A percentile compares a stretch with the other conserved stretches of the same genome.
These are phyloP conservation scores for Acleris emargana DNA, from an alignment of 2,888 invertebrate species.

Conservation along the genomic window DNA sequence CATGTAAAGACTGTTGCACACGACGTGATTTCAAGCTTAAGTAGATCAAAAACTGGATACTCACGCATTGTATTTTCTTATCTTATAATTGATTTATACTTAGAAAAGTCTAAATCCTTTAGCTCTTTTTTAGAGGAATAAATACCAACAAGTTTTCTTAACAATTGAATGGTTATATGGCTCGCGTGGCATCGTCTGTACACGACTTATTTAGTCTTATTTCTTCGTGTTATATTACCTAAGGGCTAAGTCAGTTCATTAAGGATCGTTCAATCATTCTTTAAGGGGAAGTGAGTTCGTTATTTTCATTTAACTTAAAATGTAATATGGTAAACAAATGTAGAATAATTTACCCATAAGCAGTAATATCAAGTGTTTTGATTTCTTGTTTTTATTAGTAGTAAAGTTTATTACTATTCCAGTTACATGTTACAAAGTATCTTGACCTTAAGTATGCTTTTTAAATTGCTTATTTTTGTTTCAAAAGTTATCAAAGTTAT, in stretches of 20 bases:
- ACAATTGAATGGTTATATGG: constrained; percentile 50
- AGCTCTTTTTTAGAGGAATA: constrained; percentile 45
- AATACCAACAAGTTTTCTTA: constrained; percentile 40
- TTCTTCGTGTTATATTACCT: constrained; percentile 62
- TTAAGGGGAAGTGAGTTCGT: constrained; percentile 54
- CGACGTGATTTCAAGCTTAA: background rate
- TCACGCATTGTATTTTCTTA: background rate
- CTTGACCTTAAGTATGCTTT: constrained; percentile 25
- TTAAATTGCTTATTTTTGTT: constrained; percentile 27
- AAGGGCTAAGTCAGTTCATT: constrained; percentile 71
- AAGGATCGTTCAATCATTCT: constrained; percentile 71
- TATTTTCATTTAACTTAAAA: constrained; percentile 2
- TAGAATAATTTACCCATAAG: background rate
- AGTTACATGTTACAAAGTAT: background rate
- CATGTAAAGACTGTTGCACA: constrained; percentile 21
- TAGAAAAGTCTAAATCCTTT: background rate
- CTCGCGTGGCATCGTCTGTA: constrained; percentile 49
- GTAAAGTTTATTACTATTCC: constrained; percentile 4
- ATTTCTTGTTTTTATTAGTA: background rate
- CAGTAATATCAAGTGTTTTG: background rate
- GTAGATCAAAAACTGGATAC: no score
- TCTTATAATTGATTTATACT: background rate
- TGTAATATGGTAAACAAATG: background rate
- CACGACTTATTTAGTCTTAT: constrained; percentile 60
- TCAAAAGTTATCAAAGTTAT: constrained; percentile 25